phyloP scores from a whole-genome alignment of 2,888 invertebrate species.

The Cheilosia vulpina region DNA sequence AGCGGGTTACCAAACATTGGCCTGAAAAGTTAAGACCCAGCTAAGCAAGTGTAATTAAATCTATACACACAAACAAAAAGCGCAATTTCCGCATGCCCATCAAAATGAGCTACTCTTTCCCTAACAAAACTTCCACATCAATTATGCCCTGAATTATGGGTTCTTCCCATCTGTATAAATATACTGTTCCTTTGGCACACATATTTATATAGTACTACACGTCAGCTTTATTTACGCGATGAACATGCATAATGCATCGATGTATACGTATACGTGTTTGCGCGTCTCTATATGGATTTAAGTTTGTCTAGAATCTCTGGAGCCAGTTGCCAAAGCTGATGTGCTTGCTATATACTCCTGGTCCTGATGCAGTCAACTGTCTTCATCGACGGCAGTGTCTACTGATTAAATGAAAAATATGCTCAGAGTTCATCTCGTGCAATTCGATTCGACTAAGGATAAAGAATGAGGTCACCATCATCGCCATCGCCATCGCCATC shows the following conservation, averaged over 20 bases:
- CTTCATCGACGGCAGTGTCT: constrained; percentile 8
- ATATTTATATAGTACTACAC: constrained; percentile 1
- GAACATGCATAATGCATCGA: constrained; percentile 50
- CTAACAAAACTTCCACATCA: not conserved
- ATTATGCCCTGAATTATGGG: not conserved
- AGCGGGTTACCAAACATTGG: no score
- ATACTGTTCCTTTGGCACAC: constrained; percentile 5
- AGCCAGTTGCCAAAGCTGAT: constrained; percentile 40
- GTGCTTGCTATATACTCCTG: not conserved
- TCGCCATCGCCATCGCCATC: constrained; percentile 28
- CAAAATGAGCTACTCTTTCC: not conserved
- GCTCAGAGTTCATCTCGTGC: not conserved
- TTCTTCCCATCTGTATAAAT: constrained; percentile 3
- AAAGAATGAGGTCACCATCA: constrained; percentile 15
- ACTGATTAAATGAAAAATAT: constrained; percentile 31
- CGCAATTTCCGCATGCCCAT: not conserved
- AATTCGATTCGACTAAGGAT: constrained; percentile 44
- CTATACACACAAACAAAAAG: not conserved
- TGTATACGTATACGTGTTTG: not conserved
- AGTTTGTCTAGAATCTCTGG: constrained; percentile 60
- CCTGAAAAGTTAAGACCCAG: constrained; percentile 3
- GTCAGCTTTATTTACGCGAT: constrained; percentile 41
- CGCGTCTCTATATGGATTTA: constrained; percentile 30
- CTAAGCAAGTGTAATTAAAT: constrained; percentile 25
- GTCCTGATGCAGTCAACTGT: constrained; percentile 38